phyloP scores from a whole-genome alignment of 2,113 vertebrate genomes.

The Struthio camelus region DNA sequence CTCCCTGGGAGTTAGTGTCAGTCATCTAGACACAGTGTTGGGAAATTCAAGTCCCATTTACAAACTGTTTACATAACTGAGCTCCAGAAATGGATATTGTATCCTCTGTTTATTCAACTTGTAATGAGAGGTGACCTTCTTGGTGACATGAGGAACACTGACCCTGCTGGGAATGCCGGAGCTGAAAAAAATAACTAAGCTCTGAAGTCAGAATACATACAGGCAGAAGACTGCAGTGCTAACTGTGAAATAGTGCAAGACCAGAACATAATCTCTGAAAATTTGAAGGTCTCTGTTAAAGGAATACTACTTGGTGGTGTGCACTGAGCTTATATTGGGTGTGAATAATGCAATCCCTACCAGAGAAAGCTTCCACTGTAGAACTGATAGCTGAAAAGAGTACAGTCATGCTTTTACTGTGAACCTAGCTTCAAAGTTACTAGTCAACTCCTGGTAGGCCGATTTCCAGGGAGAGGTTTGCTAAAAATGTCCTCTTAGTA shows the following conservation, averaged over 20 bases:
- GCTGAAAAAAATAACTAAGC: neutral
- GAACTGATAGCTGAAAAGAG: neutral
- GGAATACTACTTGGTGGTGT: neutral
- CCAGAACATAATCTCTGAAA: neutral
- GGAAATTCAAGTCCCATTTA: neutral
- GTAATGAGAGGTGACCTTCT: neutral
- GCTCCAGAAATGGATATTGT: neutral
- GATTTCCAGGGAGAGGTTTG: neutral
- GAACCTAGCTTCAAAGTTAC: neutral
- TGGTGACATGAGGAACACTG: neutral
- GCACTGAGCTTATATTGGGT: neutral
- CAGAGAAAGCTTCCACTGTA: neutral
- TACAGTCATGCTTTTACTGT: neutral
- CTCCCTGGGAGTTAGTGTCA: neutral
- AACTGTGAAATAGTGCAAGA: neutral
- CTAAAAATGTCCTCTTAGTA: neutral
- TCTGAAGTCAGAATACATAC: neutral
- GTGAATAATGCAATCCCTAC: neutral
- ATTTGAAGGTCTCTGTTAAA: neutral
- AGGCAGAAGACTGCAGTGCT: neutral
- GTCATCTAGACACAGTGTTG: neutral
- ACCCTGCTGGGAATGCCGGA: neutral
- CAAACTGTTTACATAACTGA: neutral
- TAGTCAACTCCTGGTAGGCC: neutral
- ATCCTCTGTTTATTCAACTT: neutral